Base-by-base conservation (phyloP, 2,888 invertebrate genomes). In the Phortica magna region DNA sequence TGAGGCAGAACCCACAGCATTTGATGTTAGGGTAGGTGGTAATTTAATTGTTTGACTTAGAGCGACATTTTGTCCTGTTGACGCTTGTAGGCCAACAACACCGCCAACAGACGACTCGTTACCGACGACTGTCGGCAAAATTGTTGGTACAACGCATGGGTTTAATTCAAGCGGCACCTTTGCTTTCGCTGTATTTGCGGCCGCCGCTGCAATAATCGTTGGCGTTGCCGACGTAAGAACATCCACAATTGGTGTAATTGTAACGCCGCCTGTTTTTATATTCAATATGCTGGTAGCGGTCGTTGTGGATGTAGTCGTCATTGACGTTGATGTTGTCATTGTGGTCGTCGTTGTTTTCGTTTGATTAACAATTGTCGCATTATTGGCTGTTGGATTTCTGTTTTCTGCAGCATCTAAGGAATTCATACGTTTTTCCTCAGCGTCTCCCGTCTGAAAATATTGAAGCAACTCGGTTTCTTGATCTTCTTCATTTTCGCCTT, bases 391-490 rank as follows among this genome's bases (percentile, higher is more conserved):
- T 89, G 90, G 87, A 87, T 89, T 87, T 84, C 84, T 87, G 82
- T 87, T 85, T 80, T 88, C 88, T 81, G 89, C 89, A 83, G 87
- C 90, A 89, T 90, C 90, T 85, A 88, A 90, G 91, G 84, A 92
- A 92, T 89, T 90, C 80, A 83, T 80, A 88, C 88, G 83, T 88
- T 90, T 90, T 90, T 91, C 91, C 90, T 91, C 91, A 91, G 89
- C 91, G 83, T 84, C 91, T 90, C 86, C 92, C 92, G 82, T 91
- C 90, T 90, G 95, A 92, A 96, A 96, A 92, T 96, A 97, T 92
- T 96, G 96, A 90, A 96, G 93, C 84, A 97, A 92, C 92, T 97
- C 97, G 89, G 96, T 96, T 91, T 97, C 96, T 89, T 95, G 96
- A 87, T 96, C 96, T 89, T 96, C 95, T 64, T 95, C 95, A 91